These are phyloP conservation scores for Sipha flava DNA, from an alignment of 1,140 invertebrate species.

Conservation along the genomic window DNA sequence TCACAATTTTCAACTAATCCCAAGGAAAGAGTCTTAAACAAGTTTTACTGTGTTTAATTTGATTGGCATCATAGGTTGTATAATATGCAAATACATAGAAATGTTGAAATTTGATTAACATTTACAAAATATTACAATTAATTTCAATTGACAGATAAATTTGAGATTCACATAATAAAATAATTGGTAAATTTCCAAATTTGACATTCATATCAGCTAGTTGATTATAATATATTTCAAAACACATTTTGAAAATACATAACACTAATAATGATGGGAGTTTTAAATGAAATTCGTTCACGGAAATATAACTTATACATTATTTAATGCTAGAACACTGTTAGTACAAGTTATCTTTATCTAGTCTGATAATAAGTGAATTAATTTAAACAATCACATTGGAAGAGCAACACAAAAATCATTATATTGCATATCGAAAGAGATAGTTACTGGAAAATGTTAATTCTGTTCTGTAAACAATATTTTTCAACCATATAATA, in stretches of 20 bases:
- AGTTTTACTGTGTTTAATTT: too few relatives aligned
- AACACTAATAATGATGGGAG: not conserved
- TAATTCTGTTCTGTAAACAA: too few relatives aligned
- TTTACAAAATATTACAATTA: not conserved
- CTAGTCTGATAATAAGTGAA: not conserved
- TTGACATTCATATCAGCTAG: not conserved
- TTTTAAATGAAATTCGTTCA: too few relatives aligned
- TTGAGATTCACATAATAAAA: not conserved
- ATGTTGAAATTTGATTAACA: not conserved
- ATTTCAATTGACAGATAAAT: not conserved
- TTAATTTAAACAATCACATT: not conserved
- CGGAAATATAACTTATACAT: too few relatives aligned
- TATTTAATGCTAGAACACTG: not conserved
- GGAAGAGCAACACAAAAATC: not conserved
- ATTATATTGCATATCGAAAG: too few relatives aligned
- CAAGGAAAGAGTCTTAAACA: too few relatives aligned
- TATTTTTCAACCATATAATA: too few relatives aligned
- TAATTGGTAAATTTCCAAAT: not conserved
- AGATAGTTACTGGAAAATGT: too few relatives aligned
- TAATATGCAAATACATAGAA: not conserved
- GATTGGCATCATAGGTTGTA: not conserved
- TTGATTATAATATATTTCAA: not conserved
- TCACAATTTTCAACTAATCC: too few relatives aligned
- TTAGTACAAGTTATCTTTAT: not conserved
- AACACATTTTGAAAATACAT: not conserved